Evolutionary conservation across 92 coral and sea anemone species (phyloP).

Genomic region (Ricordea florida): DNA sequence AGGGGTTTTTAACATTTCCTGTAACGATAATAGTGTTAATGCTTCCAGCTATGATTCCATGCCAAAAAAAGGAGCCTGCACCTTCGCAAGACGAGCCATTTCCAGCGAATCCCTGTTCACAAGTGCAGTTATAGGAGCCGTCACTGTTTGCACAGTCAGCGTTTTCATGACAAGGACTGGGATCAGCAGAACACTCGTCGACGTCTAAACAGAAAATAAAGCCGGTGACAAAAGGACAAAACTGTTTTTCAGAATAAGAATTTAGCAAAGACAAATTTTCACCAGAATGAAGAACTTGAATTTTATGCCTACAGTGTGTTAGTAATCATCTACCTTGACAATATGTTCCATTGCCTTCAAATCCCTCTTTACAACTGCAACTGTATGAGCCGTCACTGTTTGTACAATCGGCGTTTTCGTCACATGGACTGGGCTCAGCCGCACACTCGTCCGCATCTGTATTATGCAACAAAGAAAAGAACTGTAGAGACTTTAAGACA

Average conservation of each 20-base stretch:
- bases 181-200: conserved; percentile 4
- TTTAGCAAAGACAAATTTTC: no score
- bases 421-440: conserved; percentile 7
- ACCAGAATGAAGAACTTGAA: no score
- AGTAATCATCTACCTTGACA: conserved; percentile 62
- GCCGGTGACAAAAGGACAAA: not conserved
- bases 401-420: conserved; percentile 33
- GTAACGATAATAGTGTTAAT: no score
- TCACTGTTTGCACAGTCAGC: conserved; percentile 26
- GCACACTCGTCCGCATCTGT: conserved; percentile 35
- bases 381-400: conserved; percentile 27
- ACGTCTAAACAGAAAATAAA: conserved; percentile 1
- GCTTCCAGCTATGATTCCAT: no score
- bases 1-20: no score
- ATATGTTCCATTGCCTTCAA: conserved; percentile 35
- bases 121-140: conserved; percentile 53
- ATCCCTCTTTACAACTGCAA: conserved; percentile 57
- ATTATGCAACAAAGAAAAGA: not conserved
- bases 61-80: no score
- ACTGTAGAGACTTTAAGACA: no score
- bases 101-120: conserved; percentile 18
- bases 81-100: not conserved
- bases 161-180: not conserved
- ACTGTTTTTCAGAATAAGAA: not conserved
- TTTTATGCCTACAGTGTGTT: no score